These are phyloP conservation scores for Dipodomys merriami DNA, from an alignment of 2,113 vertebrate genomes.

Conservation along the genomic window DNA sequence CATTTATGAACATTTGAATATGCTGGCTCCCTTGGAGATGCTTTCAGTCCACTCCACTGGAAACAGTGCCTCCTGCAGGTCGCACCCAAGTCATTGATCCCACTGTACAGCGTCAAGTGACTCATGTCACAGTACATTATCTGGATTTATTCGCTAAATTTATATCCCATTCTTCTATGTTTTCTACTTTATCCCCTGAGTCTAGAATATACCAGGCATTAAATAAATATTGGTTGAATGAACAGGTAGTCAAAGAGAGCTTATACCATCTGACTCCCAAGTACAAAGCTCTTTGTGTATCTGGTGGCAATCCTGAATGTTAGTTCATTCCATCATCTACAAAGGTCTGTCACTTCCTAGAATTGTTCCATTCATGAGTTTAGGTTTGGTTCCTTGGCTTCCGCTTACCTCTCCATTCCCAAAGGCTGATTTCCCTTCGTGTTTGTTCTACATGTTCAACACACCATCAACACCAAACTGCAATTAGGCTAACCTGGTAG, in stretches of 20 bases:
- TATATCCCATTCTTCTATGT: neutral
- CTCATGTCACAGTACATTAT: neutral
- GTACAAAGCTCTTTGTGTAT: neutral
- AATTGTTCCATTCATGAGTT: neutral
- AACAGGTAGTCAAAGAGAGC: neutral
- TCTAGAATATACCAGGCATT: neutral
- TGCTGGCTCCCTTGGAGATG: neutral
- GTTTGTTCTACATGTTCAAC: neutral
- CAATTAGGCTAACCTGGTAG: neutral
- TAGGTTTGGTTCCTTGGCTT: neutral
- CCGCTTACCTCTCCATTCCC: neutral
- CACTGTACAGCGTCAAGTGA: neutral
- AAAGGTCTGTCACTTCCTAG: neutral
- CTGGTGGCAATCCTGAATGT: neutral
- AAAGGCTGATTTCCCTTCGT: neutral
- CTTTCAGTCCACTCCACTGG: neutral
- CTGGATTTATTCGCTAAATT: neutral
- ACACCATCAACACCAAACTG: neutral
- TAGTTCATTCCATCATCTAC: neutral
- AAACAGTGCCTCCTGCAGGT: neutral
- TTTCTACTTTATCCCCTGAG: neutral
- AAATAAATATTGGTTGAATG: neutral
- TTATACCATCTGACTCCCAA: neutral
- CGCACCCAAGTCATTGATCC: neutral
- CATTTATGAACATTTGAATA: neutral